Base-by-base conservation (phyloP, 2,797 vertebrate species). In the Petrocephalus schoutedeni region DNA sequence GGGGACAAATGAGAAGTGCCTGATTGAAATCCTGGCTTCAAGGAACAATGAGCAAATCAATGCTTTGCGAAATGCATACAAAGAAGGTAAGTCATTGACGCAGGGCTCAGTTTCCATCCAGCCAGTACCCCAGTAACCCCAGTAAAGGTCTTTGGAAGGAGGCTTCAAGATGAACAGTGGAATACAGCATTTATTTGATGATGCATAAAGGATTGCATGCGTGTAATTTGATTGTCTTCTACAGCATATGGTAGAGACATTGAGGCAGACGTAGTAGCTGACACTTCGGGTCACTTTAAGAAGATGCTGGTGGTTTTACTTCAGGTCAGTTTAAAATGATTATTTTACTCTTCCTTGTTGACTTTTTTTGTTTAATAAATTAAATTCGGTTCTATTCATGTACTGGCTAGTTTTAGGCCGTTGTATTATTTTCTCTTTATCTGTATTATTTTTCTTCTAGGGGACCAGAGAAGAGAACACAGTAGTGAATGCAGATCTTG, bases 281-380 rank as follows among this genome's bases (percentile, higher is more conserved):
- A 99, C 89, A 99, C 98, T 0, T 97, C 98, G 0, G 98, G 98
- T 86, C 98, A 99, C 91, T 99, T 99, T 93, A 98, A 97, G 94
- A 99, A 99, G 95, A 99, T 99, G 98, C 95, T 99, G 0, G 83
- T 99, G 8, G 98, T 98, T 92, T 95, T 99, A 90, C 95, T 99
- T 83, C 98, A 99, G 98, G 98, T 98, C 21, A 86, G 93, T 92
- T 58, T 21, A 4, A 61, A 82, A 32, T 19, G 0, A 14, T 74
- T 9, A 19, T 67, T 71, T 71, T 36, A 23, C 4, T 19, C 5
- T 57, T 74, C 28, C 85, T 9, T 74, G 14, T 32, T 16, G 12
- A 85, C 23, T 16, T 85, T 58, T 28, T 57, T 56, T 61, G 8
- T 51, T 45, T 74, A 80, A 84, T 14, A 67, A 36, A 36, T 36